Base-by-base conservation (phyloP, 2,888 invertebrate genomes). In the Venustoraphidia nigricollis region DNA sequence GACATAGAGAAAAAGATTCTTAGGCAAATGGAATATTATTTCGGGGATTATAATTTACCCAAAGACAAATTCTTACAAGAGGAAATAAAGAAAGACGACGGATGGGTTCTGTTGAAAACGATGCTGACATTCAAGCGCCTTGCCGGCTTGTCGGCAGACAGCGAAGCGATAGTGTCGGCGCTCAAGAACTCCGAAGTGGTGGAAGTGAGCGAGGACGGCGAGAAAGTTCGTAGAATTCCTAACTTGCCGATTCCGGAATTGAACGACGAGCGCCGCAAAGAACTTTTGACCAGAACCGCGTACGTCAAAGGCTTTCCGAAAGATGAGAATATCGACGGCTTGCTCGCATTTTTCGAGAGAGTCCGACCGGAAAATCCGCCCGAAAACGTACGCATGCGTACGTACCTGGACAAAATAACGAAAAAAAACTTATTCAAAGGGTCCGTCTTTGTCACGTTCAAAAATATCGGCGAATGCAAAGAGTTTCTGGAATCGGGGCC, bases 31-130 rank as follows among this genome's bases (percentile, higher is more conserved):
- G 77, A 78, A 59, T 77, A 76, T 60, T 79, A 79, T 61, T 79
- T 77, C 55, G 94, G 97, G 45, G 91, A 98, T 65, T 76, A 85
- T 6, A 98, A 98, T 68, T 71, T 98, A 46, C 82, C 84, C 1
- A 77, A 86, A 51, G 97, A 98, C 64, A 93, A 88, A 66, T 98
- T 96, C 63, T 71, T 98, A n/a, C 78, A 81, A 57, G 87, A 88
- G 52, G 84, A 93, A 67, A 77, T 87, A 1, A 79, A 79, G 55
- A 71, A 87, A 53, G 87, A 92, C 55, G 87, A 93, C 47, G 96
- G 90, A 3, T 92, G 97, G 97, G 78, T 98, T 14, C 78, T 89
- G 0, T 63, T 97, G 42, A 79, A 83, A 0, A 78, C 86, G 0
- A 75, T 98, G 66, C 68, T 87, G 43, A 91, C 81, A 50, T 98